phyloP scores from a whole-genome alignment of 2,113 vertebrate genomes.

The Eurystomus gularis region DNA sequence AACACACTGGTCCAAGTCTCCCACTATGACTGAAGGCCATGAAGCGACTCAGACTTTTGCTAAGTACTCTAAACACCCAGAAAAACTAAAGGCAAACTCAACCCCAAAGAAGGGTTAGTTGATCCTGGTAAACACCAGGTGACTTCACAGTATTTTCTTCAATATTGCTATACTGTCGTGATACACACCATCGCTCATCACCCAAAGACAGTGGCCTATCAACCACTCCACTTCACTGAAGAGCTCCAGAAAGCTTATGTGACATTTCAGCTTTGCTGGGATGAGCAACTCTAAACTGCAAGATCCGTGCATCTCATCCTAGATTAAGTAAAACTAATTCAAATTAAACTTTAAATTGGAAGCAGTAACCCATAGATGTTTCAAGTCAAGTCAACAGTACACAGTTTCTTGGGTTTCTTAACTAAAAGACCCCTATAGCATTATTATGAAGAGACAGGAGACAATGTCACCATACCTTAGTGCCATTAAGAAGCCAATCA shows the following conservation, averaged over 20 bases:
- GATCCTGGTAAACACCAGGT: neutral
- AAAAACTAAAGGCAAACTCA: neutral
- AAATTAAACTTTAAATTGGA: neutral
- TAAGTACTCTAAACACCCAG: neutral
- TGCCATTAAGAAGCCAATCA: neutral
- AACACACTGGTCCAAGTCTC: neutral
- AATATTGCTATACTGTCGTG: neutral
- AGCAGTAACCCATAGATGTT: neutral
- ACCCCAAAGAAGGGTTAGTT: neutral
- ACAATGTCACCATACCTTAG: neutral
- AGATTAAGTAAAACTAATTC: neutral
- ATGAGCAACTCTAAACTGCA: neutral
- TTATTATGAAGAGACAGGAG: neutral
- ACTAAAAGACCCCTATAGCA: neutral
- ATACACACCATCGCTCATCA: neutral
- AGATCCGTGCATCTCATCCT: neutral
- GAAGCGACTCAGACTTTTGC: neutral
- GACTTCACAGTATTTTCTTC: neutral
- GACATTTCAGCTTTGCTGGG: neutral
- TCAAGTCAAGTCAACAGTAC: neutral
- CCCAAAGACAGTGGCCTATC: neutral
- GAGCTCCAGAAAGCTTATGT: neutral
- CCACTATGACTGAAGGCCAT: neutral
- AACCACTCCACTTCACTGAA: neutral
- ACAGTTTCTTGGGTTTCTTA: neutral